Evolutionary conservation across 2,888 invertebrate species (phyloP), one percentile per base, ranked within the genome.

Genomic region (Agrenia bidenticulata): DNA sequence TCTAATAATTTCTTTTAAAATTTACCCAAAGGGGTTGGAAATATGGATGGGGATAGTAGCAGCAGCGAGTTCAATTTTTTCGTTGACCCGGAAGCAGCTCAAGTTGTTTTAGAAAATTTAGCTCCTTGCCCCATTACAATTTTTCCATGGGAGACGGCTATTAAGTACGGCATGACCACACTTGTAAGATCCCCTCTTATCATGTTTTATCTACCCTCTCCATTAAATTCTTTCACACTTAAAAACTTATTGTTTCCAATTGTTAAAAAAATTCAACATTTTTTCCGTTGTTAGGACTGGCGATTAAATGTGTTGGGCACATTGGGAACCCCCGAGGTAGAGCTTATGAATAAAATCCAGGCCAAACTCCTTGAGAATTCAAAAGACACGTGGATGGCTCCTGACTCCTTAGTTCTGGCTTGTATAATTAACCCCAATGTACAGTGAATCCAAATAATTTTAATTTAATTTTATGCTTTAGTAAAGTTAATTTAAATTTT

Each of bases 61-160:
- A 74, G 79, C 24, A 82, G 81, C 1, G 84, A 84, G 73, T 85
- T 83, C 77, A 84, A 84, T 76, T 84, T 84, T 70, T 77, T 78
- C 59, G 78, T 77, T 61, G 84, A 84, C 73, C 83, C 84, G 0
- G 84, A 84, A 73, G 81, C 83, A 0, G 84, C 83, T 0, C 76
- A 79, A 58, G 79, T 83, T 21, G 82, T 82, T 1, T 73, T 85
- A 5, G 77, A 77, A 19, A 19, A 15, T 19, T 45, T 11, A 4
- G 15, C n/a, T n/a, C 45, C 45, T 45, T 78, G 79, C 63, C 79
- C 79, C 1, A 78, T 81, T 27, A 77, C 77, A 0, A 65, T 83
- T 1, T 77, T 81, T 2, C 79, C 81, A 2, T 83, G 81, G 81
- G 83, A 84, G 70, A 70, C 79, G 4, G 69, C 72, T n/a, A 51